phyloP scores from a whole-genome alignment of 2,797 vertebrate genomes.

The Trachurus trachurus region DNA sequence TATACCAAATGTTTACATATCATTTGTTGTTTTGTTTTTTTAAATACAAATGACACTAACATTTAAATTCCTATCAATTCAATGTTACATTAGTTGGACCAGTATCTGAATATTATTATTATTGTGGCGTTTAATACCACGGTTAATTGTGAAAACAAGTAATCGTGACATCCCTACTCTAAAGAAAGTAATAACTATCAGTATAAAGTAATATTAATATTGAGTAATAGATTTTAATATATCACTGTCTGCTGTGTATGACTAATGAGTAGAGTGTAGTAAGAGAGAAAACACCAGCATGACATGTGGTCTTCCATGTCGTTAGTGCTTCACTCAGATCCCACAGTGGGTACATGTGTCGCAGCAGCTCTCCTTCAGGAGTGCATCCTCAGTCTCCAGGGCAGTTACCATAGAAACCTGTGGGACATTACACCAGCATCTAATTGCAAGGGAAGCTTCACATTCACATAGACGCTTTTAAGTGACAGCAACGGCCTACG shows the following conservation, averaged over 20 bases:
- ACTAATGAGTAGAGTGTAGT: background rate
- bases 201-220: background rate
- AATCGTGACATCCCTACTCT: no score
- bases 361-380: conserved; percentile 50
- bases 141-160: no score
- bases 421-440: conserved; percentile 36
- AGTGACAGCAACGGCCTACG: background rate
- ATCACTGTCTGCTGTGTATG: background rate
- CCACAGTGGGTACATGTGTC: conserved; percentile 17
- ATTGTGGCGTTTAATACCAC: no score
- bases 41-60: no score
- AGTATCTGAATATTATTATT: no score
- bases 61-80: no score
- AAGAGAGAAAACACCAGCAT: background rate
- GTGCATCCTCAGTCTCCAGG: conserved; percentile 51
- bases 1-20: no score
- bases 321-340: conserved; percentile 1
- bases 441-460: conserved; percentile 30
- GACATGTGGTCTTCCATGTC: background rate
- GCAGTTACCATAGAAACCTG: conserved; percentile 70
- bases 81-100: no score
- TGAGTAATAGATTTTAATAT: background rate
- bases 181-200: background rate
- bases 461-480: conserved; percentile 7
- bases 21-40: no score